Base-by-base conservation (phyloP, 1,140 invertebrate genomes). In the Carcinoscorpius rotundicauda region DNA sequence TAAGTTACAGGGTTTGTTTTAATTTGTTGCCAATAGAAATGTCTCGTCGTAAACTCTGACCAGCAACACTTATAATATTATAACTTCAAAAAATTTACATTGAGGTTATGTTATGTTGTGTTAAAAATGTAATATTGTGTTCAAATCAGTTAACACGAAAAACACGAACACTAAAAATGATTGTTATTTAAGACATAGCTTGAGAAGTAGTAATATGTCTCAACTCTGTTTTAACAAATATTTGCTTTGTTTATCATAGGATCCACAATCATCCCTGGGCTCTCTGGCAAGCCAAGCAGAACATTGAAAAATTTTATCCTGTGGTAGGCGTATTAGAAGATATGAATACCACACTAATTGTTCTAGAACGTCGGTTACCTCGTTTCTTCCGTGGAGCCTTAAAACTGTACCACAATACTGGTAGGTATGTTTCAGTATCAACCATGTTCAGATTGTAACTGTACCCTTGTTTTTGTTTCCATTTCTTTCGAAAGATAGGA, bases 331-430 rank as follows among this genome's bases (percentile, higher is more conserved):
- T 75, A 3, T 61, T 76, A 49, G 75, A 76, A 65, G 61, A 73
- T 4, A 63, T 76, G 50, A 74, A 75, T 57, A 64, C 69, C 6
- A 75, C 75, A 4, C 63, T 76, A 4, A 61, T 67, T 9, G 69
- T 76, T n/a, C 65, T 75, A 4, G 72, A 76, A 58, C 62, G 71
- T 49, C 66, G 59, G 6, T 77, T 85, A 64, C 82, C 83, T 4
- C 79, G 79, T 66, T 86, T 83, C 71, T 86, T 86, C 68, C 76
- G 74, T 69, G 82, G 83, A 50, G 81, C 81, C 10, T 72, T 72
- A 52, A 71, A 78, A 53, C 72, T 83, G 8, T 86, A 83, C 70
- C 73, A 78, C 58, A 77, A 80, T 69, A 72, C 82, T 67, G 78
- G 83, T 85, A 74, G 81, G 78, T 63, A 62, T 61, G 49, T 4